Percentiles rank a stretch among this genome's conserved stretches.
phyloP scores from a whole-genome alignment of 2,797 vertebrate species.

The Hemibagrus guttatus region DNA sequence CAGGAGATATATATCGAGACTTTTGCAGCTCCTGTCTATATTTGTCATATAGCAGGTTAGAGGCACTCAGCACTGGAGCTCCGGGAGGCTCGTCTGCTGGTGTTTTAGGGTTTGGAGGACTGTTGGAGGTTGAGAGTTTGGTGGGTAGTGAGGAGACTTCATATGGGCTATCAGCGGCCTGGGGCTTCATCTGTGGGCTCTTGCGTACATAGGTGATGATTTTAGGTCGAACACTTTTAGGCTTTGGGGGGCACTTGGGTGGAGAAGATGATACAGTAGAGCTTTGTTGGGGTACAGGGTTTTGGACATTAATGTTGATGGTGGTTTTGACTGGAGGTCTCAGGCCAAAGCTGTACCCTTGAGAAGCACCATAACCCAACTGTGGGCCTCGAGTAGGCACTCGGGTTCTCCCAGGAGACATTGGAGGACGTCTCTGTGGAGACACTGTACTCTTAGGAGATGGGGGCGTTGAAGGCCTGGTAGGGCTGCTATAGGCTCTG shows the following conservation, averaged over 20 bases:
- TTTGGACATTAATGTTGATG: conserved; percentile 84
- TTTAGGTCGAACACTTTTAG: conserved; percentile 94
- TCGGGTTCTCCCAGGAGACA: conserved; percentile 64
- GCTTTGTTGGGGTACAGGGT: conserved; percentile 80
- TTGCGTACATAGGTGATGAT: conserved; percentile 98
- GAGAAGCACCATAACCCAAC: conserved; percentile 66
- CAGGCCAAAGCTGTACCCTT: conserved; percentile 76
- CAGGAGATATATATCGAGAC: conserved; percentile 75
- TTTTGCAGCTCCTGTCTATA: conserved; percentile 89
- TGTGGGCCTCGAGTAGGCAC: conserved; percentile 59
- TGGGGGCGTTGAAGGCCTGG: conserved; percentile 71
- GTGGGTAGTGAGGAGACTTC: conserved; percentile 83
- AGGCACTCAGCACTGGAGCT: conserved; percentile 71
- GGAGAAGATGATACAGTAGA: conserved; percentile 72
- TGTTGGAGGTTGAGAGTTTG: conserved; percentile 66
- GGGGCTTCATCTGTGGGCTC: conserved; percentile 84
- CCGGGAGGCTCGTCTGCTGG: conserved; percentile 69
- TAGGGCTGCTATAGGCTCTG: conserved; percentile 75
- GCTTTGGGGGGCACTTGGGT: conserved; percentile 80
- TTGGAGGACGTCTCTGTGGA: conserved; percentile 69
- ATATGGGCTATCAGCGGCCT: conserved; percentile 77
- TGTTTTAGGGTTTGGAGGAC: conserved; percentile 57
- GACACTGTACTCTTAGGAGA: conserved; percentile 66
- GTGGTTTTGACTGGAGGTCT: conserved; percentile 86
- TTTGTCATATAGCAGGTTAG: conserved; percentile 84